Evolutionary conservation across 2,888 invertebrate species (phyloP).

Genomic region (Mythimna loreyi): DNA sequence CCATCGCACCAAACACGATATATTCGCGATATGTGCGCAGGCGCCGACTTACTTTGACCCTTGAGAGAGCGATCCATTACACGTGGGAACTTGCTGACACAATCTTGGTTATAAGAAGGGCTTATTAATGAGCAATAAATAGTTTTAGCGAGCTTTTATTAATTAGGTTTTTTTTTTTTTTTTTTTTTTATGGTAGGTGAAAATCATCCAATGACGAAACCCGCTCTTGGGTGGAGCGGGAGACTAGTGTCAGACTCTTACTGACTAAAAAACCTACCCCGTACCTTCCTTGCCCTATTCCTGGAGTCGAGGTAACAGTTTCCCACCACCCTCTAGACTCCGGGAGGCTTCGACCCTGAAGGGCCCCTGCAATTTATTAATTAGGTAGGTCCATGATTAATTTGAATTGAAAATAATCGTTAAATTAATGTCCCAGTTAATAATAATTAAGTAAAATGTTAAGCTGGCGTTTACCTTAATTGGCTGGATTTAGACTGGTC

Average conservation of each 20-base stretch:
- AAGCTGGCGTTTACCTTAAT: neutral
- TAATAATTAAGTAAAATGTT: conserved; percentile 2
- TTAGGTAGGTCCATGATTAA: neutral
- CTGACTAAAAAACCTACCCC: too few relatives aligned
- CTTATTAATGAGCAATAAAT: conserved; percentile 51
- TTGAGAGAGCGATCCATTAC: conserved; percentile 66
- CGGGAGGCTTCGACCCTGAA: too few relatives aligned
- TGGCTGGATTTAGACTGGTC: neutral
- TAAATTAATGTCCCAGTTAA: neutral
- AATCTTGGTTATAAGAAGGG: conserved; percentile 51
- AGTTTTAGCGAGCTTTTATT: conserved; percentile 24
- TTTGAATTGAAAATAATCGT: neutral
- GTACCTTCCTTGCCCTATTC: too few relatives aligned
- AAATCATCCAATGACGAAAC: too few relatives aligned
- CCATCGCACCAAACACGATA: conserved; percentile 76
- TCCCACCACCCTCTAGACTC: too few relatives aligned
- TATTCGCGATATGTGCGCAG: conserved; percentile 74
- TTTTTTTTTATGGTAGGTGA: too few relatives aligned
- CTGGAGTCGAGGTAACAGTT: too few relatives aligned
- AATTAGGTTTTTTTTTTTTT: too few relatives aligned
- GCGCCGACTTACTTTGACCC: conserved; percentile 68
- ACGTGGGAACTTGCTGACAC: conserved; percentile 71
- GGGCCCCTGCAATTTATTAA: too few relatives aligned
- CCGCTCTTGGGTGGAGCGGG: too few relatives aligned
- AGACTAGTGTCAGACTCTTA: too few relatives aligned